These are phyloP conservation scores for Rhagonycha fulva DNA, from an alignment of 2,888 invertebrate species.

Conservation along the genomic window DNA sequence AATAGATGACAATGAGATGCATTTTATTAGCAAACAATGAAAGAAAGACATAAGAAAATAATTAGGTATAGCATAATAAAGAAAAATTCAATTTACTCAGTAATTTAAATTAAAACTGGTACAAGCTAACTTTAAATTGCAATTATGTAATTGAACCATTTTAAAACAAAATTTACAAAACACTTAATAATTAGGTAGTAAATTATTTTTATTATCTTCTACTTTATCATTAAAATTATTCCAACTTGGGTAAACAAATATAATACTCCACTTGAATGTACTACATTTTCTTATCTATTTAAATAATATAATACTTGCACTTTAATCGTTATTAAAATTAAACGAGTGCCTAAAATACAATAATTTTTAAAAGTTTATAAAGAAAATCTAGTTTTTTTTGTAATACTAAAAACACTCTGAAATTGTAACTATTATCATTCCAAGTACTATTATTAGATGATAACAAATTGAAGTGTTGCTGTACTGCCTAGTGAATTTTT, in stretches of 20 bases:
- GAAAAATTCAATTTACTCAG: too few relatives aligned
- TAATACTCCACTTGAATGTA: neutral
- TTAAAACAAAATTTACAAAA: neutral
- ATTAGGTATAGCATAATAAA: too few relatives aligned
- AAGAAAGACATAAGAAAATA: too few relatives aligned
- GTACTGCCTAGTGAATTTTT: too few relatives aligned
- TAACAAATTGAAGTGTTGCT: too few relatives aligned
- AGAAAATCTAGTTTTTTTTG: too few relatives aligned
- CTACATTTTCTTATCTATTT: neutral
- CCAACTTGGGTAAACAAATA: neutral
- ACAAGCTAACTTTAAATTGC: neutral
- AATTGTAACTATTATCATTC: too few relatives aligned
- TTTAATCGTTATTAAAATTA: neutral
- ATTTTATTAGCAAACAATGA: neutral
- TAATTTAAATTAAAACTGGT: neutral
- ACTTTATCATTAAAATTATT: neutral
- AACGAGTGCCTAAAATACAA: too few relatives aligned
- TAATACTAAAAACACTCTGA: too few relatives aligned
- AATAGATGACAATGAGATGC: neutral
- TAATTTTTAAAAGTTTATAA: too few relatives aligned
- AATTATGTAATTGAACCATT: neutral
- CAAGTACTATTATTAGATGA: too few relatives aligned
- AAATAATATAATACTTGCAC: neutral
- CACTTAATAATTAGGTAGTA: neutral
- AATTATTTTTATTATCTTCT: neutral